Conservation (phyloP, 2,113 vertebrate species). For the Chamaea fasciata region DNA sequence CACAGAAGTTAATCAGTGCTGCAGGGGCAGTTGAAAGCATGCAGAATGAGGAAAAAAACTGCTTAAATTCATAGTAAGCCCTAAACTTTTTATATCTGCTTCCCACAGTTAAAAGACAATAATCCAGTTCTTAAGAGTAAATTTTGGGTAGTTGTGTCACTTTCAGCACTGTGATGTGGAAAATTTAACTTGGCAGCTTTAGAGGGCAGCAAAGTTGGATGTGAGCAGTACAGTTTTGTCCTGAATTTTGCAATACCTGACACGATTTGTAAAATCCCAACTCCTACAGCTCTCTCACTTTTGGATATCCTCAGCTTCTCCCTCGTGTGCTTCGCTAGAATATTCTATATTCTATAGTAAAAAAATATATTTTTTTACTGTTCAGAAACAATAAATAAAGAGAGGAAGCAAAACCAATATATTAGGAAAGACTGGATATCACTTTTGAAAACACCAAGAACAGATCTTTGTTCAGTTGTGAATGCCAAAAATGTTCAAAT, state of each 20-base stretch:
- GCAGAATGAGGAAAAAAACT: background rate
- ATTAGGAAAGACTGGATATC: background rate
- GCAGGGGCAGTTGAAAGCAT: background rate
- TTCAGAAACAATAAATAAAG: background rate
- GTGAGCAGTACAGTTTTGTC: background rate
- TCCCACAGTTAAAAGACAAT: background rate
- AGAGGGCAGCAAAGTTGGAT: background rate
- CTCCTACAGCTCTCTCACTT: background rate
- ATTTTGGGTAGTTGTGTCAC: background rate
- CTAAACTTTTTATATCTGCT: background rate
- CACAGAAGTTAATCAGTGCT: background rate
- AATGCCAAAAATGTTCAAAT: background rate
- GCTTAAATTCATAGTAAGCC: background rate
- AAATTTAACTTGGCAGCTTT: background rate
- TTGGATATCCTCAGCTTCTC: background rate
- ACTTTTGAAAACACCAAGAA: background rate
- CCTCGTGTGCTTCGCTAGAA: background rate
- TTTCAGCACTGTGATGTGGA: background rate
- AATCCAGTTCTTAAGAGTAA: background rate
- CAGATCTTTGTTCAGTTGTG: background rate
- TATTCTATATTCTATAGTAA: too few relatives aligned
- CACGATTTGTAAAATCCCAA: background rate
- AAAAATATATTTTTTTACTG: background rate
- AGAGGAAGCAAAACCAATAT: background rate
- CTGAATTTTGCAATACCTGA: background rate